Percentiles rank a stretch among this genome's conserved stretches.
Conservation (phyloP, 2,888 invertebrate genomes). For the Escarpia spicata region DNA sequence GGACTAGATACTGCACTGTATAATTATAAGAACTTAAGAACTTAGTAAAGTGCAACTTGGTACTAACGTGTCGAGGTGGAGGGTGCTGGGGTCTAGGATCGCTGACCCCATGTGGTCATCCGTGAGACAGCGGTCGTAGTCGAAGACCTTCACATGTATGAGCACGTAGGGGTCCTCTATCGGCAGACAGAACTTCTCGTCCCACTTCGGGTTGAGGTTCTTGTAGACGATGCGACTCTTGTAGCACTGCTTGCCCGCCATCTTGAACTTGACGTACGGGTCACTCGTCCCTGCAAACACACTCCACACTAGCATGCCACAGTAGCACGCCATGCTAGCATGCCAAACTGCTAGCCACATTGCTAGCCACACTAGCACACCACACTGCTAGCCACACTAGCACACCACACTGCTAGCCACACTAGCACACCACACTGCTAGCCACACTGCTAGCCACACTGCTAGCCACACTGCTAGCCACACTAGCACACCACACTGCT, state of each 20-base stretch:
- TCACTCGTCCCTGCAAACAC: constrained; percentile 84
- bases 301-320: not conserved
- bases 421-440: constrained; percentile 83
- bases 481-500: not conserved
- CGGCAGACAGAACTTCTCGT: constrained; percentile 90
- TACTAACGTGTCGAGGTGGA: constrained; percentile 60
- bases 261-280: constrained; percentile 96
- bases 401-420: not conserved
- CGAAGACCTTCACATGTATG: constrained; percentile 63
- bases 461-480: constrained; percentile 24
- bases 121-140: constrained; percentile 93
- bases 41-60: not conserved
- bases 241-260: constrained; percentile 85
- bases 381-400: not conserved
- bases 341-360: not conserved
- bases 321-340: not conserved
- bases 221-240: constrained; percentile 94
- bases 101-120: constrained; percentile 98
- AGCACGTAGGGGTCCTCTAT: constrained; percentile 60
- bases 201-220: constrained; percentile 97
- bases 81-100: constrained; percentile 81
- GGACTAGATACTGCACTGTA: not conserved
- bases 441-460: constrained; percentile 98
- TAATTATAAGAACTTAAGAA: not conserved
- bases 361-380: not conserved